Evolutionary conservation across 2,113 vertebrate genomes (phyloP).

Genomic region (Pedetes capensis): DNA sequence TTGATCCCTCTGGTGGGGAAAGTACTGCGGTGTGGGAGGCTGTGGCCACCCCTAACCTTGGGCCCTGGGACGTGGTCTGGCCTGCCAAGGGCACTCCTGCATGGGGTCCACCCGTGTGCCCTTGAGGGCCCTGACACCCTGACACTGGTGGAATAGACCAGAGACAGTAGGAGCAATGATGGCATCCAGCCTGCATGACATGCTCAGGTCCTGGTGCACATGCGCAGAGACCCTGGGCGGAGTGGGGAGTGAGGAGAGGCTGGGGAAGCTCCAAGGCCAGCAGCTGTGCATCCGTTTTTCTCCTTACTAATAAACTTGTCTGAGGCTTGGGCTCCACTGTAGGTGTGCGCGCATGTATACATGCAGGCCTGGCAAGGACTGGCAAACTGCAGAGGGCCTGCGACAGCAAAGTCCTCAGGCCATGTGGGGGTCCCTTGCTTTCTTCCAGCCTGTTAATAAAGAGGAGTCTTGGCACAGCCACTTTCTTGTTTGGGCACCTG

Average conservation of each 20-base stretch:
- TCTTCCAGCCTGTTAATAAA: neutral
- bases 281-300: conserved; percentile 26
- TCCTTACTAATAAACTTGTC: conserved; percentile 69
- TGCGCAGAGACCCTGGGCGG: neutral
- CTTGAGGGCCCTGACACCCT: neutral
- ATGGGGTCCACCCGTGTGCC: neutral
- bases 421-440: neutral
- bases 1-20: neutral
- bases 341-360: neutral
- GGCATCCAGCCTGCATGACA: neutral
- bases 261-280: neutral
- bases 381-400: neutral
- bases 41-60: neutral
- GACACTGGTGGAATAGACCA: neutral
- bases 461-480: neutral
- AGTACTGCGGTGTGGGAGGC: neutral
- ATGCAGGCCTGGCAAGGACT: neutral
- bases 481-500: neutral
- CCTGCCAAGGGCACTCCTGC: neutral
- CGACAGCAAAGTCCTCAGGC: neutral
- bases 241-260: neutral
- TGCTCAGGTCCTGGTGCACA: neutral
- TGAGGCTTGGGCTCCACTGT: conserved; percentile 38
- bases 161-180: neutral
- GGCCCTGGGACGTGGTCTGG: neutral